These are phyloP conservation scores for Mesochorus sp. DNA, from an alignment of 2,888 invertebrate genomes.

Conservation along the genomic window DNA sequence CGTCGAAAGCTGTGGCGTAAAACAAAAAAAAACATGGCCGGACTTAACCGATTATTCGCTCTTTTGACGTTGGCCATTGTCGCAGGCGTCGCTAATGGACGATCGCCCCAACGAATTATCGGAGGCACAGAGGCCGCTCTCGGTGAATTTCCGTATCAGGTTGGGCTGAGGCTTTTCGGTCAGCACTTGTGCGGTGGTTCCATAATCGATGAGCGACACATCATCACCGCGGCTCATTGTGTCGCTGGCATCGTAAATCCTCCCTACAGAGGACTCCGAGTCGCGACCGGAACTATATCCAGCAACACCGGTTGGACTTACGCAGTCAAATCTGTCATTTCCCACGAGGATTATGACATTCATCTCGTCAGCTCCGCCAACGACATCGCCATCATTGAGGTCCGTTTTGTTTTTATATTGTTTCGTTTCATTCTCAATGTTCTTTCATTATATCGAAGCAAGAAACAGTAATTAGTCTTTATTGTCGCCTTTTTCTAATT, in stretches of 20 bases:
- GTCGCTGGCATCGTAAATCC: background rate
- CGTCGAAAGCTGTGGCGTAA: background rate
- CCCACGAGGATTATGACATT: conserved; percentile 4
- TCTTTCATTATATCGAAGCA: too few relatives aligned
- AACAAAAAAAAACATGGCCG: background rate
- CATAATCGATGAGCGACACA: conserved; percentile 2
- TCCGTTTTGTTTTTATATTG: too few relatives aligned
- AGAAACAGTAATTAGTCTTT: too few relatives aligned
- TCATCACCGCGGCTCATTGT: conserved; percentile 45
- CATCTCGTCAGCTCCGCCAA: background rate
- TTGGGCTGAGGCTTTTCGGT: background rate
- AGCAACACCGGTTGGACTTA: conserved; percentile 20
- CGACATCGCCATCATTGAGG: conserved; percentile 55
- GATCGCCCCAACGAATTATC: conserved; percentile 7
- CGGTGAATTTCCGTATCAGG: conserved; percentile 36
- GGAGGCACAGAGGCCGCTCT: background rate
- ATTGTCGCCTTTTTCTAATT: too few relatives aligned
- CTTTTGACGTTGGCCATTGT: conserved; percentile 1
- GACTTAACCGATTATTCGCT: background rate
- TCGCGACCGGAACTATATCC: conserved; percentile 41
- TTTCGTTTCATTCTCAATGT: too few relatives aligned
- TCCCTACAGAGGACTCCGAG: background rate
- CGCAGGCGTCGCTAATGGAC: background rate
- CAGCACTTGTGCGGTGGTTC: conserved; percentile 16
- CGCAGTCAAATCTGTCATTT: background rate